Base-by-base conservation (phyloP, 1,140 invertebrate species). In the Rhagoletis zephyria region DNA sequence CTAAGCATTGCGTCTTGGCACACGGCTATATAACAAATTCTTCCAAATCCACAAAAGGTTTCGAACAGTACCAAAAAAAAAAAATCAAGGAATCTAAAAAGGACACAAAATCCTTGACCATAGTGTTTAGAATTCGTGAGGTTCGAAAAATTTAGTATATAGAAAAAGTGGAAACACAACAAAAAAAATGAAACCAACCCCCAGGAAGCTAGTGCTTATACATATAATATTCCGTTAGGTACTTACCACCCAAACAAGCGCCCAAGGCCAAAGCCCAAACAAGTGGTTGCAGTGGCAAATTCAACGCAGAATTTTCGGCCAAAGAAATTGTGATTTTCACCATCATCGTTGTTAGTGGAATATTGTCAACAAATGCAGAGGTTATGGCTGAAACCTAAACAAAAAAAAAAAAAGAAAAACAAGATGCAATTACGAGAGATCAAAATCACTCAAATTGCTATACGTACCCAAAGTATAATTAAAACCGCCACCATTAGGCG, bases 311-410 rank as follows among this genome's bases (percentile, higher is more conserved):
- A 89, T 95, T 95, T 40, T 94, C 91, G 0, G 94, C 93, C 30
- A 97, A 87, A 87, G 93, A 92, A 0, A 94, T 94, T 0, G 95
- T 94, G 48, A 97, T 95, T 65, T 95, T 94, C 10, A 97, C 93
- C 96, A 97, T 97, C 94, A 97, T 96, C 0, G 96, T 96, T 0
- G 96, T 96, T 19, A 97, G 94, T 0, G 96, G 96, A 70, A 97
- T 95, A 89, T 97, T 97, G 90, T 97, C 96, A 2, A 97, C 95
- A 88, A 97, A 95, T 12, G 96, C 95, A 3, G 96, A 96, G 0
- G 95, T 94, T 1, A 96, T 40, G 0, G 95, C 96, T 0, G 96
- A 96, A 4, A 97, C 92, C 92, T 93, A 30, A 0, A 87, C 87
- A 16, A 14, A 30, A 0, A 30, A 60, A 16, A 14, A 30, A 0